Evolutionary conservation across 2,113 vertebrate species (phyloP), one percentile per base, ranked within the genome.

Genomic region (Rynchops niger): DNA sequence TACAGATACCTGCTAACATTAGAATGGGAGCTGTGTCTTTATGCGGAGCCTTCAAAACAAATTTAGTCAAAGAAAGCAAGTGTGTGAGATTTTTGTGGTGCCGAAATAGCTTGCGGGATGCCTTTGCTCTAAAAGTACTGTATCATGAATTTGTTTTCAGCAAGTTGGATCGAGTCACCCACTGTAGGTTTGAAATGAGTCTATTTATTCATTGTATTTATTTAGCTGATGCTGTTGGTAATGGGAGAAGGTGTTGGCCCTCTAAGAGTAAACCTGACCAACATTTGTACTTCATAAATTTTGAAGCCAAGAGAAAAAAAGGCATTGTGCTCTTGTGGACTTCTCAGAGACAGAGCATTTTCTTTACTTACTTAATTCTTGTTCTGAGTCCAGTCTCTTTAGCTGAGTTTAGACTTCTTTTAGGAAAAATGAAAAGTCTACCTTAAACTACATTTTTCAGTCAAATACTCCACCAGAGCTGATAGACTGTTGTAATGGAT

Each of bases 1-100:
- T 91, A 38, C 40, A 76, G 52, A 89, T 76, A 70, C 74, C 84
- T 86, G 32, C 91, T 93, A 92, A 95, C 86, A 82, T 88, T 95
- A 90, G 89, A 91, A 67, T 19, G 32, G 15, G 53, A 88, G 14
- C 61, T 65, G 7, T 62, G 79, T 61, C 86, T 78, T 91, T 72
- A 21, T 89, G 74, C 49, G 82, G 74, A 77, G 70, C 53, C 42
- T 95, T 91, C 65, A 79, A 82, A 67, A 86, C 43, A 86, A 81
- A 89, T 49, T 79, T 89, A 89, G 29, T 79, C 27, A 50, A 56
- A 92, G 62, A 85, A 91, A 82, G 22, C 42, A 94, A 77, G 50
- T 6, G 10, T 62, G 55, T 69, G 55, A 82, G 70, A 53, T 77
- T 85, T 93, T 82, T 88, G 45, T 91, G 52, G 30, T 65, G n/a